phyloP scores from a whole-genome alignment of 1,140 invertebrate genomes.

The Maniola jurtina region DNA sequence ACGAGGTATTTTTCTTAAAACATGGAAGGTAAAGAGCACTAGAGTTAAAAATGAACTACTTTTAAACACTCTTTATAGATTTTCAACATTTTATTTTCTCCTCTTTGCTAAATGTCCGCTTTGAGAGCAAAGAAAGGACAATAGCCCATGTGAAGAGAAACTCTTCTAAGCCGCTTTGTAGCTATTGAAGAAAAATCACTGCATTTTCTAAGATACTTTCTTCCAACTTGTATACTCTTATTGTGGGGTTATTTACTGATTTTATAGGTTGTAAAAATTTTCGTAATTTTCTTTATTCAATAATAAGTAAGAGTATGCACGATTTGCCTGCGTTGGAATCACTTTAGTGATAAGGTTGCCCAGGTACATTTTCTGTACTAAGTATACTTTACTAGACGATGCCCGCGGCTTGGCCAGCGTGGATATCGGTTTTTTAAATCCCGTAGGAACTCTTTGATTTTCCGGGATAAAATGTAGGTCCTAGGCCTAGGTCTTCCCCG shows the following conservation, averaged over 20 bases:
- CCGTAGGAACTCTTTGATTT: too few species aligned
- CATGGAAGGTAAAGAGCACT: neutral
- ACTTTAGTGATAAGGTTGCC: too few species aligned
- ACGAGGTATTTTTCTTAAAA: too few species aligned
- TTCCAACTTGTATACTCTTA: neutral
- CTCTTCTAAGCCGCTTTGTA: constrained; percentile 6
- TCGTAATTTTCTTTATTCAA: neutral
- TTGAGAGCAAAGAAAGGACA: constrained; percentile 2
- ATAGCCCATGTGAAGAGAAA: neutral
- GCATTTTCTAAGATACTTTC: neutral
- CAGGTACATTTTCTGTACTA: too few species aligned
- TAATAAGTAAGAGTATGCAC: too few species aligned
- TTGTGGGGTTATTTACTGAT: neutral
- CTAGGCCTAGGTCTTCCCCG: too few species aligned
- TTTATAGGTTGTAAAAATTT: neutral
- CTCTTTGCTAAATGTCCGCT: neutral
- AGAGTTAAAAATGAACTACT: neutral
- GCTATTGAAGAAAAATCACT: constrained; percentile 4
- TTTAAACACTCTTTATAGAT: neutral
- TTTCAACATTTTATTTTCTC: constrained; percentile 4
- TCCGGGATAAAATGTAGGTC: too few species aligned
- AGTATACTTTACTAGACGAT: too few species aligned
- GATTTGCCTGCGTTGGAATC: too few species aligned
- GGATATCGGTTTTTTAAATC: too few species aligned
- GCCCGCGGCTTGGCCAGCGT: too few species aligned